Evolutionary conservation across 2,888 invertebrate genomes (phyloP).

Genomic region (Hemicrepidius hirtus): DNA sequence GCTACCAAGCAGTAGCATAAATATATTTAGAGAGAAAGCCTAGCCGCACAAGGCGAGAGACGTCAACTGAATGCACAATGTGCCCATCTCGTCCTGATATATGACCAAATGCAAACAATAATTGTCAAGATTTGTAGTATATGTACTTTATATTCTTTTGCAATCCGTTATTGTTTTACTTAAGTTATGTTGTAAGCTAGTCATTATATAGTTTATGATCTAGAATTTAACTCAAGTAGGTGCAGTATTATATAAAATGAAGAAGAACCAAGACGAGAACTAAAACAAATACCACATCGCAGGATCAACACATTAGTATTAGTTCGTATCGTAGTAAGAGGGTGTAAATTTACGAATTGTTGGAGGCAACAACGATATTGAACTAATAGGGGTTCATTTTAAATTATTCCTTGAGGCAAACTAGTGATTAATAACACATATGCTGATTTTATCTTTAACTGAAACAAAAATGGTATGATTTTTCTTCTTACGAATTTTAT

Average conservation of each 20-base stretch:
- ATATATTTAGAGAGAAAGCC: slow-evolving; percentile 54
- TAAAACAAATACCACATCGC: too few relatives aligned
- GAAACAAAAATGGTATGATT: too few relatives aligned
- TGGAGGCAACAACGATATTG: too few relatives aligned
- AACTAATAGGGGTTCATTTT: too few relatives aligned
- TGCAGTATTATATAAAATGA: neutral
- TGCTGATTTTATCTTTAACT: too few relatives aligned
- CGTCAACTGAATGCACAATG: slow-evolving; percentile 53
- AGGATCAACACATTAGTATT: too few relatives aligned
- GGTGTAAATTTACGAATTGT: too few relatives aligned
- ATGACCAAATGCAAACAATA: slow-evolving; percentile 51
- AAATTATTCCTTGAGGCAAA: too few relatives aligned
- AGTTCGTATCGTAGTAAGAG: too few relatives aligned
- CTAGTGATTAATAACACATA: too few relatives aligned
- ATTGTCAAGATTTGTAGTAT: slow-evolving; percentile 55
- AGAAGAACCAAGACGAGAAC: too few relatives aligned
- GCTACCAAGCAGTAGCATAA: slow-evolving; percentile 55
- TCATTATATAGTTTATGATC: slow-evolving; percentile 35
- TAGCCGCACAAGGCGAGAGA: slow-evolving; percentile 52
- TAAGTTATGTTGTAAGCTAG: slow-evolving; percentile 37
- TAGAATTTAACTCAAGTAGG: slow-evolving; percentile 29
- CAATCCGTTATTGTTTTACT: slow-evolving; percentile 53
- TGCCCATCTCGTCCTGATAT: slow-evolving; percentile 52
- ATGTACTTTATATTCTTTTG: slow-evolving; percentile 52
- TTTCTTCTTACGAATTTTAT: too few relatives aligned